phyloP scores from a whole-genome alignment of 2,113 vertebrate species.

The Sphaerodactylus townsendi region DNA sequence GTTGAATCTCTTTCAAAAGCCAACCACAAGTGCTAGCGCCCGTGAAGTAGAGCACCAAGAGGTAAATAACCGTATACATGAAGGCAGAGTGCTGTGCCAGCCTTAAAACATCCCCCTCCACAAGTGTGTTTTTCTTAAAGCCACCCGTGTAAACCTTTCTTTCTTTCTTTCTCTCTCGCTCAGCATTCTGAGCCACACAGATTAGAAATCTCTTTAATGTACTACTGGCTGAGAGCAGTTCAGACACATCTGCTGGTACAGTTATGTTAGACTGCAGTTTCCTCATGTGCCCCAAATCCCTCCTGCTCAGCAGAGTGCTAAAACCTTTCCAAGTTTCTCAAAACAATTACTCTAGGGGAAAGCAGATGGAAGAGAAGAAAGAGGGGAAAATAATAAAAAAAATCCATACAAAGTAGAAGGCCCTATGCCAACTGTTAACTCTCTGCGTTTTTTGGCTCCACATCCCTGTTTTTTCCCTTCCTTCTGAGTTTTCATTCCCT shows the following conservation, averaged over 20 bases:
- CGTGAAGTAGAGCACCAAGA: neutral
- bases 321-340: constrained; percentile 65
- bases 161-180: constrained; percentile 32
- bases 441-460: constrained; percentile 58
- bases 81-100: neutral
- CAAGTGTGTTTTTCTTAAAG: constrained; percentile 48
- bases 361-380: constrained; percentile 47
- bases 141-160: constrained; percentile 49
- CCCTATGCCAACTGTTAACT: constrained; percentile 62
- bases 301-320: constrained; percentile 47
- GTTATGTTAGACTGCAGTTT: constrained; percentile 52
- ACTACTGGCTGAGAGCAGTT: constrained; percentile 47
- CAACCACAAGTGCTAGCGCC: neutral
- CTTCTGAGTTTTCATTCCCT: constrained; percentile 62
- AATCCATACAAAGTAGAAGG: constrained; percentile 51
- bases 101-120: constrained; percentile 26
- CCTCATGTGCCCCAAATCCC: constrained; percentile 65
- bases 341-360: constrained; percentile 57
- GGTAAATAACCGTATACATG: constrained; percentile 29
- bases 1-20: neutral
- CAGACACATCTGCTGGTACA: constrained; percentile 63
- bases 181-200: constrained; percentile 26
- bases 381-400: neutral
- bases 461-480: constrained; percentile 57
- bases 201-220: constrained; percentile 17